Percentiles rank a stretch among this genome's conserved stretches.
Evolutionary conservation across 2,113 vertebrate genomes (phyloP).

Genomic region (Crotalus tigris): DNA sequence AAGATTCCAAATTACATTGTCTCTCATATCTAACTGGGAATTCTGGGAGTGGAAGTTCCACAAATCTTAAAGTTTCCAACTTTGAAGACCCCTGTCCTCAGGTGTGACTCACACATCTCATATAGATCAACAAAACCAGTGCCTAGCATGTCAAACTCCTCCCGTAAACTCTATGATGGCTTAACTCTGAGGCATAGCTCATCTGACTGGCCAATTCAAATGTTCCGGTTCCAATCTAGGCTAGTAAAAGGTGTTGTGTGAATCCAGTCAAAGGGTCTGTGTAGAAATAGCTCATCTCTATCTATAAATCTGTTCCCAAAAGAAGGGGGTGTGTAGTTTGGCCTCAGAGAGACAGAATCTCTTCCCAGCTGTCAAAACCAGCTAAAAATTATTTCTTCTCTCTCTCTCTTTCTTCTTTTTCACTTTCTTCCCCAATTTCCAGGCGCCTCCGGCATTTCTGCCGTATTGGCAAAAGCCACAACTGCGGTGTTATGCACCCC

Average conservation of each 20-base stretch:
- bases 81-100: background rate
- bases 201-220: background rate
- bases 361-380: background rate
- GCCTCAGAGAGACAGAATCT: background rate
- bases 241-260: background rate
- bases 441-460: constrained; percentile 5
- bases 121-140: background rate
- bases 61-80: background rate
- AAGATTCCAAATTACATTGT: background rate
- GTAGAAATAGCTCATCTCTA: no score
- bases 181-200: background rate
- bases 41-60: background rate
- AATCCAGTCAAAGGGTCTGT: background rate
- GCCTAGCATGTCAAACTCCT: background rate
- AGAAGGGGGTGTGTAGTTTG: background rate
- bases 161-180: background rate
- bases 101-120: background rate
- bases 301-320: background rate
- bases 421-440: background rate
- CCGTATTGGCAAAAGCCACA: constrained; percentile 27
- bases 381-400: no score
- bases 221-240: background rate
- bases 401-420: background rate
- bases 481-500: constrained; percentile 12
- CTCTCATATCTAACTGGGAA: background rate